These are phyloP conservation scores for Drepanosiphum platanoidis DNA, from an alignment of 2,888 invertebrate genomes.

Conservation along the genomic window DNA sequence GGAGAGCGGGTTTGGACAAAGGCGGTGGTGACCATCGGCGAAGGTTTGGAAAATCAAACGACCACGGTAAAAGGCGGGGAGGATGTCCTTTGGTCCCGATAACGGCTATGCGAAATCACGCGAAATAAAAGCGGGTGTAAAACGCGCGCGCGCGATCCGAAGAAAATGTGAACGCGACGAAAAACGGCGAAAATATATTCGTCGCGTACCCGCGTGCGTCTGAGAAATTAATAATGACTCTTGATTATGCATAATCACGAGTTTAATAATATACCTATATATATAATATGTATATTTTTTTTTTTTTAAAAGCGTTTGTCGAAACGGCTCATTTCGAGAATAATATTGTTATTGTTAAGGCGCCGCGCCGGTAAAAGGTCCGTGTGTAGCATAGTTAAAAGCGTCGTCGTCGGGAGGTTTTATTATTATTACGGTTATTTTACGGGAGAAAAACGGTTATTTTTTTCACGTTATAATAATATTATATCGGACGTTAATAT, in stretches of 20 bases:
- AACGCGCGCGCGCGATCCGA: too few relatives aligned
- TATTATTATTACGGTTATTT: neutral
- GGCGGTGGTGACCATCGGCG: too few relatives aligned
- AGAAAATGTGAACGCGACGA: too few relatives aligned
- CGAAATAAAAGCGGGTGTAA: too few relatives aligned
- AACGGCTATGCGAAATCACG: too few relatives aligned
- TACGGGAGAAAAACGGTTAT: neutral
- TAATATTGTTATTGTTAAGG: neutral
- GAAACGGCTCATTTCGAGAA: constrained; percentile 3
- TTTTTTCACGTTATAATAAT: neutral
- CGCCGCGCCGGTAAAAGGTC: neutral
- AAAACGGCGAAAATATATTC: too few relatives aligned
- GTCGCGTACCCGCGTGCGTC: neutral
- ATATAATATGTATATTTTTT: too few relatives aligned
- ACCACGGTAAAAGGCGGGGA: too few relatives aligned
- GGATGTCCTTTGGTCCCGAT: too few relatives aligned
- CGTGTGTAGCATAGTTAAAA: neutral
- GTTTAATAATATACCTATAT: neutral
- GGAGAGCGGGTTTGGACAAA: too few relatives aligned
- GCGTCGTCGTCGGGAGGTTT: neutral
- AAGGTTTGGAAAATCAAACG: too few relatives aligned
- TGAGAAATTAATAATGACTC: neutral
- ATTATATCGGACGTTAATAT: too few relatives aligned
- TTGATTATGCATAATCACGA: neutral
- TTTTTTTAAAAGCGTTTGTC: constrained; percentile 3